phyloP scores from a whole-genome alignment of 2,888 invertebrate species.

The Cryptus viduatorius region DNA sequence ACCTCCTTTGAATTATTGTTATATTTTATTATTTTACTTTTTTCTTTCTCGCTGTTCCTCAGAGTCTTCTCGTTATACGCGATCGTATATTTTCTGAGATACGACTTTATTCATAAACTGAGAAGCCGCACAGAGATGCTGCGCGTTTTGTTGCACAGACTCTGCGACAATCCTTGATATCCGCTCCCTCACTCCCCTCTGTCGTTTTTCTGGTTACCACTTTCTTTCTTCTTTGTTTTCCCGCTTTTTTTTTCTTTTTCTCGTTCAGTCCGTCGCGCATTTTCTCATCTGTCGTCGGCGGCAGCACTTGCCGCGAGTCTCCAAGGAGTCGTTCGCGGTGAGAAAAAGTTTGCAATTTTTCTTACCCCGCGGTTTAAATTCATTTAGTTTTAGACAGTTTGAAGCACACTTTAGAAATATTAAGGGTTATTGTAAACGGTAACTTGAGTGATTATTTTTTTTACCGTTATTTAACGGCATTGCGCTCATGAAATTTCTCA shows the following conservation, averaged over 20 bases:
- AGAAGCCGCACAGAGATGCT: not conserved
- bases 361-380: not conserved
- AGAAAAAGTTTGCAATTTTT: conserved; percentile 14
- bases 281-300: conserved; percentile 14
- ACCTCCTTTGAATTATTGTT: not conserved
- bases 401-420: not conserved
- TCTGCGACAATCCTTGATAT: conserved; percentile 7
- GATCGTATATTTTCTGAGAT: conserved; percentile 5
- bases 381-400: not conserved
- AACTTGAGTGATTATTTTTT: not conserved
- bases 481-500: not conserved
- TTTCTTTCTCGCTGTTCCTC: not conserved
- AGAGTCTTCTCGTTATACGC: not conserved
- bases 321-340: conserved; percentile 17
- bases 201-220: not conserved
- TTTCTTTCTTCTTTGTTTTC: not conserved
- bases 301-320: not conserved
- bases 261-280: not conserved
- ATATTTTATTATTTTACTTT: not conserved
- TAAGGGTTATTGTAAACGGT: not conserved
- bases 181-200: not conserved
- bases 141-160: not conserved
- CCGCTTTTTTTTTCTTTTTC: not conserved
- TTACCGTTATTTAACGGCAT: not conserved
- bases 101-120: conserved; percentile 15